Evolutionary conservation across 1,140 invertebrate genomes (phyloP), one percentile per base, ranked within the genome.

Genomic region (Atta colombica): DNA sequence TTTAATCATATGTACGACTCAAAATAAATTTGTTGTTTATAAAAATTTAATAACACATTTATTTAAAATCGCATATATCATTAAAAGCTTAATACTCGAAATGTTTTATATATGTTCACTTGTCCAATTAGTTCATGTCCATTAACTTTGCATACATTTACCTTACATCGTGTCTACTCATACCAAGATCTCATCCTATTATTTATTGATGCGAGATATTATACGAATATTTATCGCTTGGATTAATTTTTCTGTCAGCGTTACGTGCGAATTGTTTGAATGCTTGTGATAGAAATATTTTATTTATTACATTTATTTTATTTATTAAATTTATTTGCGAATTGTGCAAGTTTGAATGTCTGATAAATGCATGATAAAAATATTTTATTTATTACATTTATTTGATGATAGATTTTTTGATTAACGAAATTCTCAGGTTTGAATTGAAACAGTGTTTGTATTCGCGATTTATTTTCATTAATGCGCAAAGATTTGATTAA

Each of bases 331-430:
- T 45, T 45, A 35, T 16, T 6, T 25, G 25, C 14, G 6, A 65
- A 65, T 65, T 18, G n/a, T 78, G n/a, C 35, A 31, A 77, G 25
- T n/a, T 63, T 77, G 18, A 78, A 53, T 35, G 4, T 18, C 28
- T 35, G 31, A 78, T 63, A 75, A 4, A 58, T 58, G 35, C 16
- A 18, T 55, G 18, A 25, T 39, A 16, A 55, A 18, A 18, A 51
- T 28, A 31, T 28, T 28, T 55, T 18, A 39, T 25, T 21, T 60
- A 16, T 35, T 55, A 31, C 14, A 21, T 21, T 55, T 35, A 58
- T 55, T 55, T 75, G 28, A 12, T 3, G n/a, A 74, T 55, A 10
- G 28, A 31, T 53, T 53, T 51, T 14, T 75, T 18, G 14, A 58
- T 58, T 8, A 72, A 51, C 3, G 1, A 75, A 75, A 58, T 74